Evolutionary conservation across 2,113 vertebrate species (phyloP), one percentile per base, ranked within the genome.

Genomic region (Rostratula benghalensis): DNA sequence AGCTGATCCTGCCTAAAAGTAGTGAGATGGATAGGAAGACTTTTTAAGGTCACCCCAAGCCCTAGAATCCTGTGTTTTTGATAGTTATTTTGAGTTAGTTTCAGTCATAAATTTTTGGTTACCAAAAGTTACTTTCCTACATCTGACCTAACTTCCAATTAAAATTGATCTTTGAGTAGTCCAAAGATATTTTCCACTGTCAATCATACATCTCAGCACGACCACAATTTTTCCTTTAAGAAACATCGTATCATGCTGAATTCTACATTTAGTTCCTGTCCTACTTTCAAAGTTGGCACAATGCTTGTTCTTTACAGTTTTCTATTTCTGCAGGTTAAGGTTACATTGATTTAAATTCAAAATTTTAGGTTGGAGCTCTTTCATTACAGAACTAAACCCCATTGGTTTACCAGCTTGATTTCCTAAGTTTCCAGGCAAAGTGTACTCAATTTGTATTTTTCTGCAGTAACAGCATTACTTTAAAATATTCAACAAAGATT

Each of bases 221-320:
- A 96, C 54, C 70, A 96, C 69, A 92, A 92, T 94, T 96, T 95
- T 93, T 64, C 77, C 77, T 92, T 94, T 87, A 89, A 96, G 91
- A 84, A 96, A 87, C 19, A 95, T 54, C 30, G 3, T 48, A 83
- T 75, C 89, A 69, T 65, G 63, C 83, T 94, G 92, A 96, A 97
- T 93, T 96, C 95, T 89, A 94, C 86, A 79, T 94, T 96, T 89
- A 94, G 94, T 87, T 96, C 78, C 70, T 96, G 95, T 89, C 95
- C 96, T 97, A 95, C 81, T 96, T 96, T 94, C 83, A 76, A 79
- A 94, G 86, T 76, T 84, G 37, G 61, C 56, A 89, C 80, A 41
- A 63, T 69, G 75, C 65, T 95, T 76, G 61, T 74, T 97, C 94
- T 74, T 94, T 87, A 65, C 80, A 82, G 45, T 87, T 91, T 95